Evolutionary conservation across 2,797 vertebrate species (phyloP), one percentile per base, ranked within the genome.

Genomic region (Ctenopoma kingsleyae): DNA sequence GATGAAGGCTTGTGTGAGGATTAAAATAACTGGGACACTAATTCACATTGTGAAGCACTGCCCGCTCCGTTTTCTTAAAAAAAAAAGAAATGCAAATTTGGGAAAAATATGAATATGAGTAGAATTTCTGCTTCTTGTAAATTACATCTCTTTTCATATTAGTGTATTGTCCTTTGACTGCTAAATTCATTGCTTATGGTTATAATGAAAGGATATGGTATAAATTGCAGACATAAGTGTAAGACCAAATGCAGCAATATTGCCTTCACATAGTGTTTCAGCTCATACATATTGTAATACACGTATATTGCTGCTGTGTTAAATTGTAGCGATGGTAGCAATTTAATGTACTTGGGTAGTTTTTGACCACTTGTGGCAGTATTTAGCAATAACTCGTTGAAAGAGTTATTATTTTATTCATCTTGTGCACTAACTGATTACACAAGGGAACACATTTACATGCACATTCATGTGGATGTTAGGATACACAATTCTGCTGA

Each of bases 21-120:
- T 71, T 47, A 60, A 51, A 60, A 53, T 22, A 56, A 43, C 20
- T 43, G 41, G 17, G 56, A 32, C 6, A 27, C 19, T 10, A 35
- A 35, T 38, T 38, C 36, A 38, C 36, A 13, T 17, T 27, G 30
- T 44, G 25, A 57, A 35, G 20, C 1, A 44, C 13, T 41, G 58
- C 10, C 10, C 8, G 30, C 10, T 58, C 46, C 5, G 1, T 57
- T 57, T 23, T 52, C 25, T 20, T 9, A 19, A 22, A 13, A 48
- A 23, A 49, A 8, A n/a, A n/a, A n/a, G n/a, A 19, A 20, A 55
- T 51, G 4, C 23, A 53, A 16, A 47, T 69, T 60, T 48, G 5
- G 17, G 5, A 53, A 38, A 52, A 54, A 12, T 13, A n/a, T 6
- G 0, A 15, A 35, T 11, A n/a, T 30, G 9, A 41, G 51, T 36